Evolutionary conservation across 2,113 vertebrate genomes (phyloP).

Genomic region (Pituophis catenifer): DNA sequence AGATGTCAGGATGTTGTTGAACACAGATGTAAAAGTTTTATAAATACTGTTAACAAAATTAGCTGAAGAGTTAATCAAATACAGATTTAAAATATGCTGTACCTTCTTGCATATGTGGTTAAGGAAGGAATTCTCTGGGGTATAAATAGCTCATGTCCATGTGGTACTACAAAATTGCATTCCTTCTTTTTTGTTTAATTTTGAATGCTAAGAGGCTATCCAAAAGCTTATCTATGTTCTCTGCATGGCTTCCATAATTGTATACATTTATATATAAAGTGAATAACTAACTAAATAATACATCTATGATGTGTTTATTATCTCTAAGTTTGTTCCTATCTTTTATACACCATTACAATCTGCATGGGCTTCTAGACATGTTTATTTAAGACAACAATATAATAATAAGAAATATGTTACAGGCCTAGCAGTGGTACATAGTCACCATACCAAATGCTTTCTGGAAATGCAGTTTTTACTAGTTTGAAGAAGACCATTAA

Average conservation of each 20-base stretch:
- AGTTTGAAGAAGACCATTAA: background rate
- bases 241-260: background rate
- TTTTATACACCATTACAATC: background rate
- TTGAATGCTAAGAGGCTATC: background rate
- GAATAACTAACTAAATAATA: background rate
- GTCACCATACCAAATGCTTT: background rate
- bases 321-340: background rate
- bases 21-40: background rate
- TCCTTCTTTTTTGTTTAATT: background rate
- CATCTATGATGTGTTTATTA: background rate
- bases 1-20: background rate
- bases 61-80: background rate
- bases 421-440: background rate
- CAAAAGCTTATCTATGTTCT: background rate
- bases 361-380: background rate
- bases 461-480: background rate
- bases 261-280: background rate
- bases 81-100: background rate
- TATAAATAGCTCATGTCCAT: background rate
- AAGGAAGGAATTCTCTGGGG: background rate
- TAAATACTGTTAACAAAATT: background rate
- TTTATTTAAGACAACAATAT: background rate
- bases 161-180: background rate
- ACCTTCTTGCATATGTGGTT: background rate
- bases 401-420: background rate